Evolutionary conservation across 1,140 invertebrate species (phyloP).

Genomic region (Tribolium castaneum): DNA sequence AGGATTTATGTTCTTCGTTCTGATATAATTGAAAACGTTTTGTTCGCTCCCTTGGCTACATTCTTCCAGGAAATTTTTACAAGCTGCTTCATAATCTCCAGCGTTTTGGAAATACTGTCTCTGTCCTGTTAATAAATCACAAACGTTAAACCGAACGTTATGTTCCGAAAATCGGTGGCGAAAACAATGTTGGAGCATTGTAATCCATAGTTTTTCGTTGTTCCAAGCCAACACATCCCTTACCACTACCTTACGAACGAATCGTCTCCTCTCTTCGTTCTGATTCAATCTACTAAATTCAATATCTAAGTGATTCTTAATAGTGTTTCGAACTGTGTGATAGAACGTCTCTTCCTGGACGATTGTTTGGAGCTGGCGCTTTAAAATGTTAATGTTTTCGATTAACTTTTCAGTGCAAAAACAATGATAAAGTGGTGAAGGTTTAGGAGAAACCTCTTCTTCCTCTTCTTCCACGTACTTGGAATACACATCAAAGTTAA

Average conservation of each 20-base stretch:
- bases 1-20: slow-evolving; percentile 62
- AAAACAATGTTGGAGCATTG: slow-evolving; percentile 58
- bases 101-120: slow-evolving; percentile 45
- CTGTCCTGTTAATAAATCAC: slow-evolving; percentile 53
- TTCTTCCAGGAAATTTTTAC: slow-evolving; percentile 51
- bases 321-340: slow-evolving; percentile 28
- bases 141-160: slow-evolving; percentile 51
- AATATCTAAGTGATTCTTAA: slow-evolving; percentile 38
- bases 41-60: slow-evolving; percentile 58
- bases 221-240: slow-evolving; percentile 61
- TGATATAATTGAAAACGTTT: slow-evolving; percentile 62
- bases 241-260: slow-evolving; percentile 44
- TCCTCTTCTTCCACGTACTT: background rate
- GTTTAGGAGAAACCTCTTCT: background rate
- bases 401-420: slow-evolving; percentile 13
- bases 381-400: slow-evolving; percentile 36
- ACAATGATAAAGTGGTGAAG: background rate
- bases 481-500: background rate
- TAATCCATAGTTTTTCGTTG: slow-evolving; percentile 55
- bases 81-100: slow-evolving; percentile 55
- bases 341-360: slow-evolving; percentile 39
- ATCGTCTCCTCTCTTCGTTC: slow-evolving; percentile 9
- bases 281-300: slow-evolving; percentile 13
- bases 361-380: slow-evolving; percentile 36
- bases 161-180: slow-evolving; percentile 55